phyloP scores from a whole-genome alignment of 1,140 invertebrate genomes.

The Lepidurus packardi region DNA sequence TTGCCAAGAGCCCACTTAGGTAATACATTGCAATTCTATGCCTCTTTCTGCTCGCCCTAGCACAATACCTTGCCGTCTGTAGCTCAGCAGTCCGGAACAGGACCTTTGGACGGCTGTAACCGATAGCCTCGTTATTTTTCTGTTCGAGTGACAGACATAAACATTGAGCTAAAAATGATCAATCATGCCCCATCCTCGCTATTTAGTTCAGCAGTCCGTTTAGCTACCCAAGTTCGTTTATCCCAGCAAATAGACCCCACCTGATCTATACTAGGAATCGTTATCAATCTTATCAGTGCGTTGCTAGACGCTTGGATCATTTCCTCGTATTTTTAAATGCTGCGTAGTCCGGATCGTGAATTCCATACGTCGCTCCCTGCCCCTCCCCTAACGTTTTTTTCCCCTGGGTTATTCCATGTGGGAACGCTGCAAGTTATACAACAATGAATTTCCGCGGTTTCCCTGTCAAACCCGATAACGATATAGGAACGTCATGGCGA shows the following conservation, averaged over 20 bases:
- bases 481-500: background rate
- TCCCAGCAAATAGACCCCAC: background rate
- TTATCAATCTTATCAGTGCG: slow-evolving; percentile 1
- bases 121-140: background rate
- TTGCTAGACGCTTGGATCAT: background rate
- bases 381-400: background rate
- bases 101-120: background rate
- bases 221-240: background rate
- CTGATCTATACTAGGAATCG: slow-evolving; percentile 12
- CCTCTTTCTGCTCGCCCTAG: background rate
- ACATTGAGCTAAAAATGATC: background rate
- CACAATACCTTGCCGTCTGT: background rate
- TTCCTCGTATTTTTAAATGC: background rate
- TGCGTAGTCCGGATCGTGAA: background rate
- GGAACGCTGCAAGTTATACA: background rate
- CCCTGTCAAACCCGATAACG: background rate
- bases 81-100: background rate
- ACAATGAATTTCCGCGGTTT: slow-evolving; percentile 7
- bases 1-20: background rate
- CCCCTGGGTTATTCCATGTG: background rate
- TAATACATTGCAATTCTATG: background rate
- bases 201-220: background rate
- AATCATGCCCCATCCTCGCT: background rate
- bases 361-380: background rate
- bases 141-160: background rate